Evolutionary conservation across 92 coral and sea anemone genomes (phyloP), one percentile per base, ranked within the genome.

Genomic region (Umimayanthus kanabou): DNA sequence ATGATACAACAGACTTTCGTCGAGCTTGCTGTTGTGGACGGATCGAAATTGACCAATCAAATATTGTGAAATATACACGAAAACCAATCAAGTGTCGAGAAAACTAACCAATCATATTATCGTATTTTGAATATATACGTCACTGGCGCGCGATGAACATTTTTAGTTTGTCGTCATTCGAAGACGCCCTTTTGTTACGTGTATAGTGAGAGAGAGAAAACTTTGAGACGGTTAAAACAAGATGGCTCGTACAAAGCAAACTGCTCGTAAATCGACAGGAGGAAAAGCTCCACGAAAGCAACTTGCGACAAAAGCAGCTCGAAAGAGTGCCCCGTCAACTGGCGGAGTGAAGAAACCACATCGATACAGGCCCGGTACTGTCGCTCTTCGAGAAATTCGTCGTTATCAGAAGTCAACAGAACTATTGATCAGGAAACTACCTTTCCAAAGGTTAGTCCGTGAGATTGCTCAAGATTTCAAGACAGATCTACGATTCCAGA

Each of bases 281-380:
- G 99, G 99, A 96, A 96, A 96, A 89, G 99, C 99, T 84, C 99
- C 99, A 64, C 90, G 99, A 85, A 96, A 96, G 85, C 99, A 96
- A 87, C 90, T 96, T 53, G 99, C 98, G 0, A 96, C 98, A 22
- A 96, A 96, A 71, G 98, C 98, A 29, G 98, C 98, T 50, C 93
- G 98, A 58, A 96, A 96, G 89, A 96, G 98, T 84, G 98, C 98
- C 45, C 98, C 98, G 74, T 94, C 98, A 14, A 96, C 98, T 57
- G 98, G 98, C 50, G 98, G 98, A 73, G 98, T 96, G 30, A 96
- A 95, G 90, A 96, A 96, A 90, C 98, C 99, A 64, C 98, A 96
- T 94, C 94, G 99, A 80, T 96, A 96, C 86, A 93, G 98, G 94
- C 99, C 99, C 69, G 98, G 98, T 67, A 97, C 99, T 77, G 99